phyloP scores from a whole-genome alignment of 2,113 vertebrate genomes.

The Pithys albifrons region DNA sequence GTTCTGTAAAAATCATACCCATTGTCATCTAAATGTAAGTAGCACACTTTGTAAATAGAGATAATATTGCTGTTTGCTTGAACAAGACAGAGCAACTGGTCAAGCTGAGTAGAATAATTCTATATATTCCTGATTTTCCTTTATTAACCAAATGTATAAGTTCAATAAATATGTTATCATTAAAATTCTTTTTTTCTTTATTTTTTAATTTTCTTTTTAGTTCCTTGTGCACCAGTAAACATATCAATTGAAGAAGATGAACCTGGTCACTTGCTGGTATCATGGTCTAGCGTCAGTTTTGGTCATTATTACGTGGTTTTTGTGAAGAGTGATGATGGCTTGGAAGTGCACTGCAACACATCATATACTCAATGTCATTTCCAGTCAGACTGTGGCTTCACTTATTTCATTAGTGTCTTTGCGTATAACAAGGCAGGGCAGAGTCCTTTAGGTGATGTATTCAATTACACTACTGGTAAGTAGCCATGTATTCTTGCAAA shows the following conservation, averaged over 20 bases:
- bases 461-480: constrained; percentile 90
- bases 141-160: background rate
- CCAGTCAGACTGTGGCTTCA: constrained; percentile 86
- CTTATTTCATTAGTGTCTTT: constrained; percentile 87
- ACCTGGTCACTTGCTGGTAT: constrained; percentile 79
- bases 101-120: background rate
- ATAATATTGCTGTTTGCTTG: background rate
- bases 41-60: background rate
- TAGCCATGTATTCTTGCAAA: background rate
- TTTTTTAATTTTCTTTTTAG: constrained; percentile 57
- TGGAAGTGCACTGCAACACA: constrained; percentile 87
- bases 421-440: constrained; percentile 87
- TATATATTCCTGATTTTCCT: background rate
- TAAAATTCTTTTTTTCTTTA: background rate
- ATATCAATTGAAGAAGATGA: constrained; percentile 77
- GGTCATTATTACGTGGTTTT: constrained; percentile 85
- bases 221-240: constrained; percentile 84
- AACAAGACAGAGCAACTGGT: background rate
- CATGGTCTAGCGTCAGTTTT: constrained; percentile 76
- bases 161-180: background rate
- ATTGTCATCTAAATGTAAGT: background rate
- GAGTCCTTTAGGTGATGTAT: constrained; percentile 79
- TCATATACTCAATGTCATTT: constrained; percentile 80
- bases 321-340: constrained; percentile 89
- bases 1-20: background rate